Evolutionary conservation across 2,888 invertebrate species (phyloP).

Genomic region (Odontothrips loti): DNA sequence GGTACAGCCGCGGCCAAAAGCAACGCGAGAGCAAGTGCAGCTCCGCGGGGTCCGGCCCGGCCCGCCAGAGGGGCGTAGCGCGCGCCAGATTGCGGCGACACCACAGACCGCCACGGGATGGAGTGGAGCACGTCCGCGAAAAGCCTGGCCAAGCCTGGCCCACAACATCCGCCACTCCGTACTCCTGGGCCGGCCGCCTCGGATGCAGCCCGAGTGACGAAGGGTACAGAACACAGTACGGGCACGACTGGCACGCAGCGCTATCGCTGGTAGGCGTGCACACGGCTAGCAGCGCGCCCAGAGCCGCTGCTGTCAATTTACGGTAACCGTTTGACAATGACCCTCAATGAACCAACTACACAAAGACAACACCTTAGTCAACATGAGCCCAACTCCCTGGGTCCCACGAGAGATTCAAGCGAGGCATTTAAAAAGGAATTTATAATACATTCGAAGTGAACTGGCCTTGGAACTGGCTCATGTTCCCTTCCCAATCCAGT

Average conservation of each 20-base stretch:
- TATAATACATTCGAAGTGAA: no score
- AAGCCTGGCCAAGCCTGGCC: neutral
- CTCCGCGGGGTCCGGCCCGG: no score
- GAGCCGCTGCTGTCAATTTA: neutral
- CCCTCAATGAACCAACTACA: neutral
- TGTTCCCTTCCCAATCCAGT: no score
- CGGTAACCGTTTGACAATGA: no score
- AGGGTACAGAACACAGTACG: neutral
- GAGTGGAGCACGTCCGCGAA: neutral
- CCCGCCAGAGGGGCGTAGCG: neutral
- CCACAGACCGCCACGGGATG: neutral
- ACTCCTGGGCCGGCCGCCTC: no score
- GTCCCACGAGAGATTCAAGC: no score
- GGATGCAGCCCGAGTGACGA: neutral
- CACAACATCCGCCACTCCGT: neutral
- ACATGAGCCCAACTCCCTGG: no score
- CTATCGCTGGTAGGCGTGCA: slow-evolving; percentile 5
- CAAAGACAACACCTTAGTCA: no score
- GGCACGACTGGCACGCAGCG: neutral
- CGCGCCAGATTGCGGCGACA: neutral
- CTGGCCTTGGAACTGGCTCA: no score
- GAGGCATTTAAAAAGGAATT: no score
- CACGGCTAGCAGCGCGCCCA: neutral
- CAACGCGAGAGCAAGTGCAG: neutral
- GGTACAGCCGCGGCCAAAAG: neutral